Evolutionary conservation across 2,113 vertebrate genomes (phyloP), one percentile per base, ranked within the genome.

Genomic region (Acanthochromis polyacanthus): DNA sequence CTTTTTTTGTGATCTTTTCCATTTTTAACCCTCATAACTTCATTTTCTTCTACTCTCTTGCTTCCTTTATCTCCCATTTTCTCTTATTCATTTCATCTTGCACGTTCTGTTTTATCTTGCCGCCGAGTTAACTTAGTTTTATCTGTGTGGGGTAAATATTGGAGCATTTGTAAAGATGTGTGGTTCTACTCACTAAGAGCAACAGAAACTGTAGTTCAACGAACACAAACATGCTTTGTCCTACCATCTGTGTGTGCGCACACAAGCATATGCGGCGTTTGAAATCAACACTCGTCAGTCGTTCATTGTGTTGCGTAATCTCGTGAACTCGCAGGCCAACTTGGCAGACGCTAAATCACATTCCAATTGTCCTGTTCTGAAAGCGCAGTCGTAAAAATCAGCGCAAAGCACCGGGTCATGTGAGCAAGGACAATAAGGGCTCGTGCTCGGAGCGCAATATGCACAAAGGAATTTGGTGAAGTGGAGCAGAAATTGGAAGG

Each of bases 401-500:
- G 57, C 7, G 46, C 56, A 23, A 61, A 61, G 16, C 69, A 25
- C 30, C 11, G 66, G 55, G 69, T 79, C 73, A 32, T 58, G 63
- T 72, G 65, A 71, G 73, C 65, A 43, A 71, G 57, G 66, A 58
- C 75, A 70, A 56, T 60, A 38, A 72, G 71, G 30, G 52, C 43
- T 77, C 40, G 14, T 5, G 57, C 55, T 53, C 40, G 9, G 40
- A 5, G 30, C 23, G n/a, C 45, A 72, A 50, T 68, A 60, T 67
- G 61, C 78, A 80, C 28, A 80, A 61, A 25, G 52, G 64, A 75
- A 60, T 59, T 60, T 55, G 23, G 17, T 66, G 36, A 66, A 83
- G 51, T 68, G 59, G 61, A 76, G 43, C 15, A 65, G 48, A 72
- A 77, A 88, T 77, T 79, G 61, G 32, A 81, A 38, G 43, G 60